Base-by-base conservation (phyloP, 37 sponge, comb jelly and placozoan species). In the Cladorhizidae sp. region DNA sequence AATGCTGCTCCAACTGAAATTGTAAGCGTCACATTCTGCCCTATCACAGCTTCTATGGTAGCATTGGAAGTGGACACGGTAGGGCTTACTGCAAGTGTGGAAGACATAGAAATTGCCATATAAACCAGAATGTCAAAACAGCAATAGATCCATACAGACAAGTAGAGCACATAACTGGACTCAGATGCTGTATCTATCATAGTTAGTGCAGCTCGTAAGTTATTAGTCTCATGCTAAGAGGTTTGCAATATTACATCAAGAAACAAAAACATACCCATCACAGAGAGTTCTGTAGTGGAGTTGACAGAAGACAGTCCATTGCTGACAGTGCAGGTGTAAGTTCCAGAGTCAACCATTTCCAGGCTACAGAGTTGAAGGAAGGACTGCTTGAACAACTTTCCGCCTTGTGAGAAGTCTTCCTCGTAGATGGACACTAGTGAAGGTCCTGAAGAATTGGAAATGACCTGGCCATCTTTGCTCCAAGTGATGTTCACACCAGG, bases 401-500 rank as follows among this genome's bases (percentile, higher is more conserved):
- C 80, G 0, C 21, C 38, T 15, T 36, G 49, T 31, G 22, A 26
- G 2, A 69, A 18, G 18, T 12, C 22, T 31, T 79, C 80, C 18
- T 67, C 57, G 14, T 21, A 51, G n/a, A 81, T 28, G 58, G 61
- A 29, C 17, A 74, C 56, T 6, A 74, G 78, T 0, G 78, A 43
- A n/a, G n/a, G n/a, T n/a, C n/a, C n/a, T n/a, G n/a, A n/a, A 59
- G 15, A 57, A 31, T 81, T 81, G 54, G 59, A 35, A 11, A 81
- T 35, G 3, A 11, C 31, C 26, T 55, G 55, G 40, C 72, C 81
- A 40, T 71, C 70, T 33, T 20, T 79, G 68, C 31, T 38, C 80
- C 80, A 79, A 11, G 54, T 21, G 43, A 79, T 68, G 55, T 70
- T 22, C 3, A 70, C 57, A 57, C 25, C n/a, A 29, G 81, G 81